Percentiles rank a stretch among this genome's conserved stretches.
These are phyloP conservation scores for Polypedilum pembai DNA, from an alignment of 1,140 invertebrate species.

Conservation along the genomic window DNA sequence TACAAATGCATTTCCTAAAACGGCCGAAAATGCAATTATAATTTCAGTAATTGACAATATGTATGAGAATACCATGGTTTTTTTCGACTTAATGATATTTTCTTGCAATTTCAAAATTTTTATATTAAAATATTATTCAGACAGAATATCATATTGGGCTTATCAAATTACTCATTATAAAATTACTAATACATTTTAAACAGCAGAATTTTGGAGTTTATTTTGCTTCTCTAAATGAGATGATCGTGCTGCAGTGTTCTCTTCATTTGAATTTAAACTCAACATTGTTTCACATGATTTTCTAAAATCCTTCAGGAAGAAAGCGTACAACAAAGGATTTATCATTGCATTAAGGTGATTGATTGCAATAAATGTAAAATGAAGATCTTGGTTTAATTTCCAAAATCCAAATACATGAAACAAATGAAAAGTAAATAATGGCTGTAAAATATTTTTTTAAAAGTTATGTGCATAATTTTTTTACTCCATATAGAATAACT, in stretches of 20 bases:
- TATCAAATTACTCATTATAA: no score
- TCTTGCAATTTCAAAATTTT: background rate
- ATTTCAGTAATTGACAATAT: background rate
- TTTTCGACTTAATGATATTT: background rate
- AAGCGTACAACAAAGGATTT: constrained; percentile 82
- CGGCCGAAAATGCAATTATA: background rate
- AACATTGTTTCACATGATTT: constrained; percentile 47
- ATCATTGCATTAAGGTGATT: constrained; percentile 83
- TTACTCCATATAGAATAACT: no score
- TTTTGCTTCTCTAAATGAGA: no score
- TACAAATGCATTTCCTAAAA: background rate
- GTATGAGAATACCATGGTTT: background rate
- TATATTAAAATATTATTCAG: no score
- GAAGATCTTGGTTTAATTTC: no score
- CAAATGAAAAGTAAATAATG: no score
- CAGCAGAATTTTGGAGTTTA: no score
- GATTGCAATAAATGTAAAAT: constrained; percentile 62
- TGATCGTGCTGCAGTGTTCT: background rate
- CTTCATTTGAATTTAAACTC: background rate
- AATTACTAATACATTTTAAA: no score
- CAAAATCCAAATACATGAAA: no score
- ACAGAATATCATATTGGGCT: no score
- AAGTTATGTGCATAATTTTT: no score
- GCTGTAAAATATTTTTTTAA: no score
- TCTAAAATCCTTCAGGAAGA: constrained; percentile 81